phyloP scores from a whole-genome alignment of 2,888 invertebrate genomes.

The Zele albiditarsus region DNA sequence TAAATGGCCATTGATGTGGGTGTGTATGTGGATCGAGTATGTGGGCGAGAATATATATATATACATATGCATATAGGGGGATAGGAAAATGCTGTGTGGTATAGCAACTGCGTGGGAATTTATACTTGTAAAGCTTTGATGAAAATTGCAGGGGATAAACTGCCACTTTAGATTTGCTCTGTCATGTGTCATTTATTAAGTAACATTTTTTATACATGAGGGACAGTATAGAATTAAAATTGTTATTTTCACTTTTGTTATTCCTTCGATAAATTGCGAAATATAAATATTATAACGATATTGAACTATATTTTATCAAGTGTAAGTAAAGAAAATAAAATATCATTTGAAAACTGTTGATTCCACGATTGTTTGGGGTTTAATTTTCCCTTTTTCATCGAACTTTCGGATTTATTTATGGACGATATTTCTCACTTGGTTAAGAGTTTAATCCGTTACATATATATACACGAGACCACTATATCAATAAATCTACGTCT shows the following conservation, averaged over 20 bases:
- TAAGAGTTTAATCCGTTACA: background rate
- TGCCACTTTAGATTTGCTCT: conserved; percentile 2
- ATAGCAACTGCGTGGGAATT: conserved; percentile 8
- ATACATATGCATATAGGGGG: background rate
- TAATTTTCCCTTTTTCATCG: background rate
- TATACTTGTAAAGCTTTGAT: conserved; percentile 11
- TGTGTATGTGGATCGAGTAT: conserved; percentile 13
- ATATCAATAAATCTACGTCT: conserved; percentile 7
- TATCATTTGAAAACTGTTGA: background rate
- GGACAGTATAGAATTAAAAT: background rate
- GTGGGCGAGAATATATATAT: background rate
- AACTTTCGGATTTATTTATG: background rate
- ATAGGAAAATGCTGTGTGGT: conserved; percentile 1
- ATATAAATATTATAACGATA: too few species aligned
- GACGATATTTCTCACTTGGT: background rate
- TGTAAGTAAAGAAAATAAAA: background rate
- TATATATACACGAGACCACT: background rate
- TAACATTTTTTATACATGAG: background rate
- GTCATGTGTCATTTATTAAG: background rate
- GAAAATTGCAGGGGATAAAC: conserved; percentile 20
- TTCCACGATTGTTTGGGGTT: background rate
- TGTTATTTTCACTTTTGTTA: background rate
- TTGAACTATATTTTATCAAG: too few species aligned
- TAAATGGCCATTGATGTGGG: conserved; percentile 20
- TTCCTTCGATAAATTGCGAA: background rate